phyloP scores from a whole-genome alignment of 1,140 invertebrate genomes.

The Brachystomella parvula region DNA sequence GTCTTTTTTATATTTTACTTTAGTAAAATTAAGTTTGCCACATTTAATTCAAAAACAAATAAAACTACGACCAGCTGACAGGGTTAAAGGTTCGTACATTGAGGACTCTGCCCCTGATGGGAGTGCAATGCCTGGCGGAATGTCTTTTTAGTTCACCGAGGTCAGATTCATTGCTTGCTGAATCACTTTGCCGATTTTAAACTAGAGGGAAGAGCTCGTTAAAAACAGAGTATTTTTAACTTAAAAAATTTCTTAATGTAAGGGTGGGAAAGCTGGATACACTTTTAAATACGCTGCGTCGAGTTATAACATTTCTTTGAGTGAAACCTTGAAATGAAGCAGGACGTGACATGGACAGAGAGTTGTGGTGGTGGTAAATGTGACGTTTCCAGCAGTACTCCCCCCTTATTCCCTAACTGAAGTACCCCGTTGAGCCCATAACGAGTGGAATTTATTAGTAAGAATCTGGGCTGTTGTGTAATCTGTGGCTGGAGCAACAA shows the following conservation, averaged over 20 bases:
- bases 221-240: not conserved
- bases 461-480: not conserved
- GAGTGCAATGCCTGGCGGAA: not conserved
- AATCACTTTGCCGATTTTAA: not conserved
- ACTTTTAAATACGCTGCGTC: not conserved
- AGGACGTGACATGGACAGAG: not conserved
- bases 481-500: slow-evolving; percentile 15
- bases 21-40: too few species aligned
- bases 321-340: not conserved
- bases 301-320: not conserved
- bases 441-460: not conserved
- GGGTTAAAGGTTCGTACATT: not conserved
- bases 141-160: not conserved
- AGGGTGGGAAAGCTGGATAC: not conserved
- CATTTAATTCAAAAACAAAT: too few species aligned
- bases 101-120: not conserved
- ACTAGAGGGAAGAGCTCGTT: not conserved
- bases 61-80: not conserved
- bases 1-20: too few species aligned
- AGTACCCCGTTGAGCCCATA: not conserved
- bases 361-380: not conserved
- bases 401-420: too few species aligned
- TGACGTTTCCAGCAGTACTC: not conserved
- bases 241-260: not conserved
- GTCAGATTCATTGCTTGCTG: not conserved